Evolutionary conservation across 2,797 vertebrate genomes (phyloP).

Genomic region (Tragopan temminckii): DNA sequence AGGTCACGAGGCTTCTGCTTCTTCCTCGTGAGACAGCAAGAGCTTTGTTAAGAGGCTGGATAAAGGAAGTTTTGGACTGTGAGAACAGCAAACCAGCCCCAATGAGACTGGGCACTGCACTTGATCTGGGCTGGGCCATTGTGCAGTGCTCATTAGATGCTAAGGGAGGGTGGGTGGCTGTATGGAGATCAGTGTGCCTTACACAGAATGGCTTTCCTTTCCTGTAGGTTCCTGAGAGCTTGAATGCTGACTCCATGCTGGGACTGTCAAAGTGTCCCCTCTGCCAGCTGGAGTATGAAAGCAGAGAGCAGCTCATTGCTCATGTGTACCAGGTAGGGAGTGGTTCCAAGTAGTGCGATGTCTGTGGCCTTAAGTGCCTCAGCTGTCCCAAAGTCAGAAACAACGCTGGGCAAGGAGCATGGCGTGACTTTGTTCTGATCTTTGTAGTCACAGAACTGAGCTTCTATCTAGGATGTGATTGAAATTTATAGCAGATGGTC

Average conservation of each 20-base stretch:
- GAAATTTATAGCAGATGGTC: background rate
- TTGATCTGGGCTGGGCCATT: background rate
- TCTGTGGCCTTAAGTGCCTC: background rate
- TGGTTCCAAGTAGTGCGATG: background rate
- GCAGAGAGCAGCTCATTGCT: constrained; percentile 93
- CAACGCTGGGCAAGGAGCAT: background rate
- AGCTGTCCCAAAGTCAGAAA: background rate
- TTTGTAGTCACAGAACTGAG: background rate
- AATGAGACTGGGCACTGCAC: background rate
- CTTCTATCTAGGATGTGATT: background rate
- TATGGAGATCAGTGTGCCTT: background rate
- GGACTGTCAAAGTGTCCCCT: constrained; percentile 91
- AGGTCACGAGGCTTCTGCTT: background rate
- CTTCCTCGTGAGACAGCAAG: background rate
- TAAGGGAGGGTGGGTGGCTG: fast-evolving
- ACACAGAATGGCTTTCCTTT: constrained; percentile 21
- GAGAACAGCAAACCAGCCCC: background rate
- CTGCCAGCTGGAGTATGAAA: constrained; percentile 93
- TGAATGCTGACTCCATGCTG: constrained; percentile 73
- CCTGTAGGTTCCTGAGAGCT: constrained; percentile 68
- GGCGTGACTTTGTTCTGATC: background rate
- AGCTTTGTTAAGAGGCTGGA: background rate
- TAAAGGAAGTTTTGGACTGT: background rate
- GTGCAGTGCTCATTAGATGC: background rate
- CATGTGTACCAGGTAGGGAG: constrained; percentile 94